Conservation (phyloP, 2,113 vertebrate genomes). For the Prolemur simus region DNA sequence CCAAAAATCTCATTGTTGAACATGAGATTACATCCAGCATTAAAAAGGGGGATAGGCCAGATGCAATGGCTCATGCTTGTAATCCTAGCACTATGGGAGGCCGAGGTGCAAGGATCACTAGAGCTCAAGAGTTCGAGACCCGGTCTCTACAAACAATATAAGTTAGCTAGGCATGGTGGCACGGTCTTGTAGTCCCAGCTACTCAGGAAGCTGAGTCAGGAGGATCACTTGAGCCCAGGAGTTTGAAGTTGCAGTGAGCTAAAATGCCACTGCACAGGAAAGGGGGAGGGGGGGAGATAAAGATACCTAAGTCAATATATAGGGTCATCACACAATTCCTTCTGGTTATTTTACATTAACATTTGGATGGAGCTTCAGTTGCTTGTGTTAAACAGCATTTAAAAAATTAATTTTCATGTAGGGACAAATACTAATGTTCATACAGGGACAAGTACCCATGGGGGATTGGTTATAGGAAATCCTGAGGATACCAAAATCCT, state of each 20-base stretch:
- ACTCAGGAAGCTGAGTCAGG: too few species aligned
- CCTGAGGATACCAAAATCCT: not conserved
- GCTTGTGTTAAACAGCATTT: not conserved
- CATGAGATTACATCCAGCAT: not conserved
- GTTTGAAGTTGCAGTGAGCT: too few species aligned
- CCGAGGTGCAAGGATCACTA: too few species aligned
- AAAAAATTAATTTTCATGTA: slow-evolving; percentile 14
- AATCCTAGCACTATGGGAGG: too few species aligned
- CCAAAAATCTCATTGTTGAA: slow-evolving; percentile 29
- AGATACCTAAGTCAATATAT: not conserved
- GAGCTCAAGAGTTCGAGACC: too few species aligned
- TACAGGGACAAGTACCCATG: not conserved
- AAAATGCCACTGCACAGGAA: too few species aligned
- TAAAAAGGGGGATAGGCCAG: not conserved
- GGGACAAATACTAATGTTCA: not conserved
- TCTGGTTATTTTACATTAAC: not conserved
- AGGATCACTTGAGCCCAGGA: too few species aligned
- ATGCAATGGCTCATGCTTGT: too few species aligned
- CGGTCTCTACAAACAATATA: too few species aligned
- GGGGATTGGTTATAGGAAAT: not conserved
- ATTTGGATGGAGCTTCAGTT: not conserved
- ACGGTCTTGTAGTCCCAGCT: too few species aligned
- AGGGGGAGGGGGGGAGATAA: not conserved
- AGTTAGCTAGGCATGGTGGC: too few species aligned
- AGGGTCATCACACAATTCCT: not conserved